Conservation (phyloP, 2,888 invertebrate genomes). For the Morpho achilles region DNA sequence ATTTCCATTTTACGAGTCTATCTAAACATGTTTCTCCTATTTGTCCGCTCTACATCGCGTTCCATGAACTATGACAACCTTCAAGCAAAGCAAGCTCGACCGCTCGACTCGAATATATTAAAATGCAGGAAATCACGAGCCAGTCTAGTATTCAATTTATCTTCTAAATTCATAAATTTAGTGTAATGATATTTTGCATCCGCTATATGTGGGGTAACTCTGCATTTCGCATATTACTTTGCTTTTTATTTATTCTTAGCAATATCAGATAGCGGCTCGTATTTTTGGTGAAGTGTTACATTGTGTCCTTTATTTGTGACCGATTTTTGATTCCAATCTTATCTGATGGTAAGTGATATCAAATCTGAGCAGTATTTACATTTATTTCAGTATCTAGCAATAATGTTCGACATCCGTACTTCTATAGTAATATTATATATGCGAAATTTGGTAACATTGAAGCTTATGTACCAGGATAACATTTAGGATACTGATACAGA, state of each 20-base stretch:
- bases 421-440: no score
- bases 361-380: no score
- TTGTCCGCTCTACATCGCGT: constrained; percentile 33
- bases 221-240: constrained; percentile 16
- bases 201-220: constrained; percentile 39
- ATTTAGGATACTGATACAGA: no score
- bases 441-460: no score
- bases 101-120: constrained; percentile 68
- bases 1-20: constrained; percentile 7
- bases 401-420: no score
- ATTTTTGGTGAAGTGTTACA: no score
- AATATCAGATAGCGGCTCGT: not conserved
- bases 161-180: constrained; percentile 73
- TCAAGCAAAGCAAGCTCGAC: constrained; percentile 43
- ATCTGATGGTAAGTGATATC: not conserved
- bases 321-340: not conserved
- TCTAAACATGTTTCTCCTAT: constrained; percentile 7
- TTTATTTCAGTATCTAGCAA: no score
- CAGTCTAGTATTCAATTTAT: constrained; percentile 68
- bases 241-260: constrained; percentile 14
- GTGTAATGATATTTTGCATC: constrained; percentile 70
- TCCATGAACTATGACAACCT: constrained; percentile 58
- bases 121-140: constrained; percentile 73
- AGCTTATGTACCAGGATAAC: no score
- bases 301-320: not conserved